Evolutionary conservation across 2,113 vertebrate genomes (phyloP).

Genomic region (Grammomys surdaster): DNA sequence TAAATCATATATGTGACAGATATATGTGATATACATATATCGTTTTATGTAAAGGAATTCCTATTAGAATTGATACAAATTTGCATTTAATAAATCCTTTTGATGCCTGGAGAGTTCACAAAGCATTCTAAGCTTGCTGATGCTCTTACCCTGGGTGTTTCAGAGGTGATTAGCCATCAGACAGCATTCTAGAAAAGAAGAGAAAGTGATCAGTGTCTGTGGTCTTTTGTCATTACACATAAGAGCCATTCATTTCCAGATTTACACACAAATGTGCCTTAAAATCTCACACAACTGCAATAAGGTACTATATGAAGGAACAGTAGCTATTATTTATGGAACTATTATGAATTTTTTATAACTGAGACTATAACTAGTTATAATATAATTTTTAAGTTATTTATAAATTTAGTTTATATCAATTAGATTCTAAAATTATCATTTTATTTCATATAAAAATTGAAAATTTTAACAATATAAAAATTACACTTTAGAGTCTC

Average conservation of each 20-base stretch:
- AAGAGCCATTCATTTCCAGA: not conserved
- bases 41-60: not conserved
- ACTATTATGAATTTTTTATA: not conserved
- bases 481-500: not conserved
- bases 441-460: conserved; percentile 36
- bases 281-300: not conserved
- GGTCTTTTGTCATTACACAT: not conserved
- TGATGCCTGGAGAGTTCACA: conserved; percentile 67
- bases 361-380: not conserved
- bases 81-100: conserved; percentile 44
- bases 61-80: conserved; percentile 67
- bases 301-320: not conserved
- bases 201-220: not conserved
- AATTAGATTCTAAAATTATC: not conserved
- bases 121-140: conserved; percentile 8
- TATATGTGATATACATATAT: not conserved
- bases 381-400: not conserved
- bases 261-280: not conserved
- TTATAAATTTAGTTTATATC: not conserved
- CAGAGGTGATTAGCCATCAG: conserved; percentile 50
- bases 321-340: not conserved
- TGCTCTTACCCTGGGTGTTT: conserved; percentile 25
- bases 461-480: not conserved
- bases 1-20: conserved; percentile 5
- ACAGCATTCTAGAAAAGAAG: not conserved